Evolutionary conservation across 2,113 vertebrate genomes (phyloP).

Genomic region (Upupa epops): DNA sequence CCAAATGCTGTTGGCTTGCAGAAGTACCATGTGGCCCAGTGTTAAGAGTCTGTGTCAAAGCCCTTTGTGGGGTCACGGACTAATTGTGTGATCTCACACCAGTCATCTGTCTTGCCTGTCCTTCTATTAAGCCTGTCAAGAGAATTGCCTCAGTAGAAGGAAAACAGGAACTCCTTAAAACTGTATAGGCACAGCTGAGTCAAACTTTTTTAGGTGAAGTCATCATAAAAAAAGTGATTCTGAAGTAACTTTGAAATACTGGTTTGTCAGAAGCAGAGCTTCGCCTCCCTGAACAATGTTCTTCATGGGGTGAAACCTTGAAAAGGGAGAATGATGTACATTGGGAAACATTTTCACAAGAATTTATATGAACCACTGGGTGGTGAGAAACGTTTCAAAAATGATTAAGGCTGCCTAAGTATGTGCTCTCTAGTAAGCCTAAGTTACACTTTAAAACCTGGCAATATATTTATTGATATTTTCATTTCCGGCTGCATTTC

Average conservation of each 20-base stretch:
- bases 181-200: not conserved
- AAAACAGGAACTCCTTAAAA: constrained; percentile 16
- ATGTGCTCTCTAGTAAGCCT: not conserved
- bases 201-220: not conserved
- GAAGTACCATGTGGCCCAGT: not conserved
- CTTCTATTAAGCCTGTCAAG: not conserved
- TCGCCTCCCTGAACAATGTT: not conserved
- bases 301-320: not conserved
- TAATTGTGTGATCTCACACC: constrained; percentile 9
- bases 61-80: not conserved
- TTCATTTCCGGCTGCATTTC: not conserved
- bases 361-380: not conserved
- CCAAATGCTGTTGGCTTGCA: not conserved
- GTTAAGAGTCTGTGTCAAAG: not conserved
- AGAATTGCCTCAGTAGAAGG: not conserved
- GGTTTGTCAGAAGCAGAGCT: not conserved
- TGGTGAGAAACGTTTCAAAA: not conserved
- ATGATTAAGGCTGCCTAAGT: not conserved
- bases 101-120: not conserved
- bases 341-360: not conserved
- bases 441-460: not conserved
- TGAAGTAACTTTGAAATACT: not conserved
- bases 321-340: not conserved
- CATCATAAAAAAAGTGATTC: not conserved
- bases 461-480: not conserved